Base-by-base conservation (phyloP, 2,797 vertebrate species). In the Odontamblyopus rebecca region DNA sequence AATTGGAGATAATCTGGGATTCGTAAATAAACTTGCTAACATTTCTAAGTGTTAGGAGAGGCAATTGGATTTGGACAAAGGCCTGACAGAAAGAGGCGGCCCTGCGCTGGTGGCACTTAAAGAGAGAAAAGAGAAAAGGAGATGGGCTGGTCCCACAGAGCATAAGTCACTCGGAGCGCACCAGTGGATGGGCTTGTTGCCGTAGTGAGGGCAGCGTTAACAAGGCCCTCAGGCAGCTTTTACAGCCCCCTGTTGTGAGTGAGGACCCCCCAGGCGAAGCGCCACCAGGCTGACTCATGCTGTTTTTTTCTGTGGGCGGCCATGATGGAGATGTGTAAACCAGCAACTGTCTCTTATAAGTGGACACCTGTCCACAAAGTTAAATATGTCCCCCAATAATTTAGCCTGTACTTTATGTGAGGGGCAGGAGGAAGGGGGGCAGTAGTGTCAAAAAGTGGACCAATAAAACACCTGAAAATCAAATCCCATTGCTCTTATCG, bases 401-500 rank as follows among this genome's bases (percentile, higher is more conserved):
- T 66, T 51, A 83, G 88, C 86, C 84, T 82, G 38, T 63, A 70
- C 71, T 80, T 85, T 80, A 4, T 82, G 78, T 80, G 82, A 61
- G 81, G 72, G 71, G 68, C 82, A 72, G 62, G 68, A 16, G 50
- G 32, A 70, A 60, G 71, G 50, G 26, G 48, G 48, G 63, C 51
- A 56, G 78, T 67, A 70, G 83, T 77, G 86, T 84, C 87, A 89
- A 89, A 92, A 91, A 87, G 82, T 86, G 83, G 77, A 86, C 88
- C 85, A 89, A 92, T 88, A 89, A 89, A 90, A 90, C 86, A 89
- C 85, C 85, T 87, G 83, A 83, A 90, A 96, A 95, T 96, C 95
- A 95, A 96, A 97, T 98, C 94, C 94, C 95, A 95, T 96, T 96
- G 89, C 96, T 96, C 95, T 97, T 97, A 97, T 97, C 96, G 86